Evolutionary conservation across 2,888 invertebrate species (phyloP).

Genomic region (Epistrophella euchroma): DNA sequence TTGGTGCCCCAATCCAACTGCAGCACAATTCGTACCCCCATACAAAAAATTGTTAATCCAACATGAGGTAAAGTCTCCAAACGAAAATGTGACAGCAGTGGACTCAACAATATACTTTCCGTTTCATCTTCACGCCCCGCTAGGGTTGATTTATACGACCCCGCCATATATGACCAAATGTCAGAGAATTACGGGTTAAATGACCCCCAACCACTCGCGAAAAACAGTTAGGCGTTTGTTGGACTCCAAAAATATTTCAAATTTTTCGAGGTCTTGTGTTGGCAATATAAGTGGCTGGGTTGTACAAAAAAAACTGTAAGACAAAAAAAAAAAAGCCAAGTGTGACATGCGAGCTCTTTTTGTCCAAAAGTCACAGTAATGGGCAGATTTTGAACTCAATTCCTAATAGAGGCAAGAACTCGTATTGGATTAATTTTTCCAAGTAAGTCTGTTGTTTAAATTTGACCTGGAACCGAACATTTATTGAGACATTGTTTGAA

Average conservation of each 20-base stretch:
- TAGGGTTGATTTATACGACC: not conserved
- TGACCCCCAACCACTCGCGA: too few species aligned
- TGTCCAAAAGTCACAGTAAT: not conserved
- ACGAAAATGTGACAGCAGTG: too few species aligned
- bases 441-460: too few species aligned
- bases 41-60: not conserved
- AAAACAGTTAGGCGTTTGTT: too few species aligned
- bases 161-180: not conserved
- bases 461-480: too few species aligned
- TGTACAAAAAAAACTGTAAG: too few species aligned
- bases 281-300: too few species aligned
- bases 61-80: not conserved
- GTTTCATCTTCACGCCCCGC: not conserved
- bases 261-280: too few species aligned
- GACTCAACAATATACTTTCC: not conserved
- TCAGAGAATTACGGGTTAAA: not conserved
- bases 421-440: not conserved
- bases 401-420: not conserved
- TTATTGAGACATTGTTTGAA: too few species aligned
- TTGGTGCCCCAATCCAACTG: not conserved
- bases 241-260: too few species aligned
- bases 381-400: not conserved
- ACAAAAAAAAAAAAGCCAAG: too few species aligned
- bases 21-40: not conserved
- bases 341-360: too few species aligned